Percentiles rank a stretch among this genome's conserved stretches.
Conservation (phyloP, 2,888 invertebrate species). For the Acanthosoma haemorrhoidale region DNA sequence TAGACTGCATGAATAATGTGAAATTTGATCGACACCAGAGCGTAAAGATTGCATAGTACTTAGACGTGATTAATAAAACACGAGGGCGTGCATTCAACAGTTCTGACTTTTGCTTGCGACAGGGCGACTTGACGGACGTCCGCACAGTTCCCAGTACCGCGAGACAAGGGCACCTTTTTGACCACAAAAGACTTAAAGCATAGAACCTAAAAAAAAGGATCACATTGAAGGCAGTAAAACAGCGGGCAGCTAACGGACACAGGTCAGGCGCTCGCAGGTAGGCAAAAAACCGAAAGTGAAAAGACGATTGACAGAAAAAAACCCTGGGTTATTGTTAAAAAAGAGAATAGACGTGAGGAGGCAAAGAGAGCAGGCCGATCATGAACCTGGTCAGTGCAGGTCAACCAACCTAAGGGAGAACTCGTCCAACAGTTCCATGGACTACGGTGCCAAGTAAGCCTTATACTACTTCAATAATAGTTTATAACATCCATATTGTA, state of each 20-base stretch:
- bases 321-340: slow-evolving; percentile 9
- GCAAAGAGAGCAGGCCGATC: background rate
- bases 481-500: too few relatives aligned
- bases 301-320: background rate
- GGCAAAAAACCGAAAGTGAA: slow-evolving; percentile 11
- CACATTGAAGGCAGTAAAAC: slow-evolving; percentile 10
- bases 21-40: too few relatives aligned
- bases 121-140: background rate
- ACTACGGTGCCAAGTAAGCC: background rate
- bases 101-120: too few relatives aligned
- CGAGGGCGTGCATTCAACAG: too few relatives aligned
- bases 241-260: background rate
- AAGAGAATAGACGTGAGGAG: background rate
- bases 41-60: too few relatives aligned
- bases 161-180: background rate
- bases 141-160: background rate
- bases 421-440: background rate
- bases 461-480: too few relatives aligned
- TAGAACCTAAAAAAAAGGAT: background rate
- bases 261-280: background rate
- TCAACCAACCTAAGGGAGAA: background rate
- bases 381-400: background rate
- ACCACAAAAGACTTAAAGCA: background rate
- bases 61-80: too few relatives aligned
- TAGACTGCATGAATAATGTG: too few relatives aligned